Base-by-base conservation (phyloP, 2,888 invertebrate species). In the Drosophila colorata region DNA sequence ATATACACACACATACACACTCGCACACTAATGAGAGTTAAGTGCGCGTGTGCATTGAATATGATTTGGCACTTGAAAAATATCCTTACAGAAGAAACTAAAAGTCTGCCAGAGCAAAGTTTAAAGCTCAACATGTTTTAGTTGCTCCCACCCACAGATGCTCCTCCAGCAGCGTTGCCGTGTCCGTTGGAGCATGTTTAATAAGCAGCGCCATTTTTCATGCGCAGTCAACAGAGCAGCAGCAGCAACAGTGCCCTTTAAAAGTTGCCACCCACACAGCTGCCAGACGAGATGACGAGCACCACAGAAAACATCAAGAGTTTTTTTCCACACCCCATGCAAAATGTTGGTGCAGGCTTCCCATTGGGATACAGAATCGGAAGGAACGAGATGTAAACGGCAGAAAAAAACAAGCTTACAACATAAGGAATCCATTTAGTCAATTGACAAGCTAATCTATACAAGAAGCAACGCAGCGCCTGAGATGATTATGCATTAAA, bases 111-210 rank as follows among this genome's bases (percentile, higher is more conserved):
- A 41, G 56, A 48, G 63, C 69, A 81, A 79, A 81, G 79, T 77
- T 81, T 79, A 84, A 81, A 81, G 67, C 71, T 81, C 67, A 79
- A 67, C 57, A 60, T 78, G 67, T 72, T 79, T 67, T 41, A 64
- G 63, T 37, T 51, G 60, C 52, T 46, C 25, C 38, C 33, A 13
- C 33, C 33, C 33, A 33, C 35, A 41, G n/a, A 4, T 23, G 41
- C 20, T 20, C 33, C 7, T 43, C 47, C 55, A 60, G 68, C 47
- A 48, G 63, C 48, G 48, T 33, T 47, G 63, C 59, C 51, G 28
- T 73, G 83, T 70, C 80, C 85, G 74, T 77, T 85, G 63, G 69
- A 69, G 77, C 81, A 82, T 85, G 82, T 82, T 85, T 85, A 82
- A 82, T 85, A 82, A 82, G 79, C 77, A 69, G 59, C 79, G 74